These are phyloP conservation scores for Melanogrammus aeglefinus DNA, from an alignment of 2,797 vertebrate genomes.

Conservation along the genomic window DNA sequence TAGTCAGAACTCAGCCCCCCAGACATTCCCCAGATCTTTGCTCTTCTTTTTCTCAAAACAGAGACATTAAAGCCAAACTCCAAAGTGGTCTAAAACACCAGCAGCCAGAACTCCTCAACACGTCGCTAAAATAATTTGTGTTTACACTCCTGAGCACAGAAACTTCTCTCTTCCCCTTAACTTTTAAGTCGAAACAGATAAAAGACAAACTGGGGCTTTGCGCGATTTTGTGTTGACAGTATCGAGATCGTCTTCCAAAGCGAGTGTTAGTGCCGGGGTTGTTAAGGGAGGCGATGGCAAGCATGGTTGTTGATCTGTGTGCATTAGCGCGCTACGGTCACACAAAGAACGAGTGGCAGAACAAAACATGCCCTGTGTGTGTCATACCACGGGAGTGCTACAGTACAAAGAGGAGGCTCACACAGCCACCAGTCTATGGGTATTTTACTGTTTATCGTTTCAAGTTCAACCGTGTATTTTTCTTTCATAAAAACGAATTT, in stretches of 20 bases:
- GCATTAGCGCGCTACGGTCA: conserved; percentile 71
- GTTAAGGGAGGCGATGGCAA: conserved; percentile 72
- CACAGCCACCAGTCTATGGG: conserved; percentile 44
- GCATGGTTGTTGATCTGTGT: conserved; percentile 74
- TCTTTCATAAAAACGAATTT: conserved; percentile 56
- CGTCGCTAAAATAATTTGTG: conserved; percentile 30
- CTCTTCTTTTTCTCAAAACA: conserved; percentile 20
- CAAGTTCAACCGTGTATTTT: conserved; percentile 57
- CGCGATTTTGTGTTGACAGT: conserved; percentile 64
- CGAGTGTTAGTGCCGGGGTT: conserved; percentile 50
- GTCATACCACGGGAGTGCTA: conserved; percentile 44
- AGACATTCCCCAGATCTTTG: too few species aligned
- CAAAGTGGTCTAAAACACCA: conserved; percentile 14
- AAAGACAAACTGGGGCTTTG: conserved; percentile 41
- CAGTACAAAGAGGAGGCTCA: conserved; percentile 49
- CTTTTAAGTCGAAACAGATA: conserved; percentile 7
- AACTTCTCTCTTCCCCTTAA: not conserved
- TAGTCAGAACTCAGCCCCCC: conserved; percentile 18
- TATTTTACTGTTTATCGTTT: conserved; percentile 68
- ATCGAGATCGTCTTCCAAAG: conserved; percentile 65
- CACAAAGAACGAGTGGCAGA: conserved; percentile 66
- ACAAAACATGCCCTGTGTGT: conserved; percentile 68
- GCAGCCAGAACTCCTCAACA: conserved; percentile 26
- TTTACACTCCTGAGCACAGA: conserved; percentile 34
- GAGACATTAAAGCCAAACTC: conserved; percentile 37